Conservation (phyloP, 1,140 invertebrate species). For the Caenorhabditis brenneri region DNA sequence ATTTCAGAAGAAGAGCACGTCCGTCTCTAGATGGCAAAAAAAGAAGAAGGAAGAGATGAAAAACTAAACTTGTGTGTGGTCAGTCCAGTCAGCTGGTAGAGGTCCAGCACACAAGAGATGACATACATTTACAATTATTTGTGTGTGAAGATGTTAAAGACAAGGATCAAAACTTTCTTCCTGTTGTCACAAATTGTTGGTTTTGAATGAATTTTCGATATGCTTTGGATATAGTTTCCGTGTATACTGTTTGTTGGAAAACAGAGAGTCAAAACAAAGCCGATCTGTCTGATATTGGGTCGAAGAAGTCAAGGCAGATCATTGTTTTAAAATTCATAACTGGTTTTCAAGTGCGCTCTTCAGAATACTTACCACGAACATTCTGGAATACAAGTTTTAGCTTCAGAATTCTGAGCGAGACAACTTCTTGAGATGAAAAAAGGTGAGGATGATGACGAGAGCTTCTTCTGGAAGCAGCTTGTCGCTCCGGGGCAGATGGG, state of each 20-base stretch:
- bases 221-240: not conserved
- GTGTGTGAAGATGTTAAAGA: too few relatives aligned
- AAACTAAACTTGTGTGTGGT: conserved; percentile 26
- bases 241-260: too few relatives aligned
- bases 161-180: not conserved
- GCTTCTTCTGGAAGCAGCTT: not conserved
- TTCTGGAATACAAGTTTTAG: conserved; percentile 25
- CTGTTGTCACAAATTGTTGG: not conserved
- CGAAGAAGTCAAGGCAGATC: too few relatives aligned
- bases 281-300: not conserved
- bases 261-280: too few relatives aligned
- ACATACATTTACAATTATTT: conserved; percentile 37
- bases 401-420: conserved; percentile 26
- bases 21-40: not conserved
- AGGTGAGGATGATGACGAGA: not conserved
- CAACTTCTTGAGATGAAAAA: not conserved
- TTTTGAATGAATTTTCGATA: not conserved
- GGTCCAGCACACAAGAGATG: not conserved
- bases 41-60: not conserved
- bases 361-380: conserved; percentile 30
- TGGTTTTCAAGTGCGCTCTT: not conserved
- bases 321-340: too few relatives aligned
- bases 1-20: conserved; percentile 32
- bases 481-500: conserved; percentile 10
- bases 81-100: conserved; percentile 11